A percentile compares a stretch with the other conserved stretches of the same genome.
phyloP scores from a whole-genome alignment of 2,888 invertebrate species.

The Oxyteleia sp. region DNA sequence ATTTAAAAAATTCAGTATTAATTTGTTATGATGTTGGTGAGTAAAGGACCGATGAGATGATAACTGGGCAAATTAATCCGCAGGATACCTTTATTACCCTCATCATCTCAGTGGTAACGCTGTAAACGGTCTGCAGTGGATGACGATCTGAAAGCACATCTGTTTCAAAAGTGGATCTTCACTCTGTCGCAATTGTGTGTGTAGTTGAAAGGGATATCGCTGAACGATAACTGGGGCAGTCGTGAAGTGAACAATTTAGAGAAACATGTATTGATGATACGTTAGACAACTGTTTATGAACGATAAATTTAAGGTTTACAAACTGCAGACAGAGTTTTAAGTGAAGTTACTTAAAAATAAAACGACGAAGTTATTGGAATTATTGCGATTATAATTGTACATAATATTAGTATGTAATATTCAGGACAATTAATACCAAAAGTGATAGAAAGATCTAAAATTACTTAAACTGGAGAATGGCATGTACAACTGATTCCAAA shows the following conservation, averaged over 20 bases:
- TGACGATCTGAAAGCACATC: constrained; percentile 51
- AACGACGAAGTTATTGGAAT: no score
- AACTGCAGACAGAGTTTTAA: no score
- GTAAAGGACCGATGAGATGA: constrained; percentile 42
- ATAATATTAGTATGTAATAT: no score
- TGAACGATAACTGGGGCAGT: constrained; percentile 3
- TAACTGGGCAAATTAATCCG: constrained; percentile 53
- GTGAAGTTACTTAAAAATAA: no score
- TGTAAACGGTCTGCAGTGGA: constrained; percentile 53
- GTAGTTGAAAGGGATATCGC: constrained; percentile 36
- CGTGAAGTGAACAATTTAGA: constrained; percentile 1
- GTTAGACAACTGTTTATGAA: neutral
- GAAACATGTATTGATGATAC: neutral
- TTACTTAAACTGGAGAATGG: no score
- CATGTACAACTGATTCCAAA: no score
- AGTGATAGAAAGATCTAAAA: no score
- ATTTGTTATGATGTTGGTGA: constrained; percentile 10
- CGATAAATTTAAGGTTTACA: neutral
- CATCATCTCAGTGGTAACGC: constrained; percentile 43
- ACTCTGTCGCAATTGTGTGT: constrained; percentile 6
- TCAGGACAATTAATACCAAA: no score
- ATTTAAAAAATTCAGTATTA: no score
- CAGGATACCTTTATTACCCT: constrained; percentile 57
- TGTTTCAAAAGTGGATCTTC: constrained; percentile 27
- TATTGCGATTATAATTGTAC: no score